Percentiles rank a stretch among this genome's conserved stretches.
Evolutionary conservation across 1,140 invertebrate genomes (phyloP).

Genomic region (Dermatophagoides farinae): DNA sequence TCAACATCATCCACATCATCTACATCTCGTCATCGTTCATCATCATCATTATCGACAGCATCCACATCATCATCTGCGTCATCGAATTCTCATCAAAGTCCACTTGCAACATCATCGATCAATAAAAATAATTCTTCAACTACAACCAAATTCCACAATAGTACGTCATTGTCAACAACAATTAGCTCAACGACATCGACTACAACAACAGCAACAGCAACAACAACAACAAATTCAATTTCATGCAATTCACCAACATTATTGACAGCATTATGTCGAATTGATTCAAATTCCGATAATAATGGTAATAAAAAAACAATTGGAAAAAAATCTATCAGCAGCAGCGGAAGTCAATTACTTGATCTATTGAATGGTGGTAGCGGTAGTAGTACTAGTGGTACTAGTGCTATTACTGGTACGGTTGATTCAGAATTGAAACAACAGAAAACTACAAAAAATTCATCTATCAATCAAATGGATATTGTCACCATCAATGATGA

Average conservation of each 20-base stretch:
- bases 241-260: background rate
- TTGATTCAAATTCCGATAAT: background rate
- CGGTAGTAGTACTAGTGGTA: too few relatives aligned
- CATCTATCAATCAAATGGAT: too few relatives aligned
- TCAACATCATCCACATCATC: background rate
- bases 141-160: background rate
- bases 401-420: too few relatives aligned
- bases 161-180: background rate
- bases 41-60: background rate
- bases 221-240: too few relatives aligned
- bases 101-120: background rate
- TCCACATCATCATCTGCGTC: background rate
- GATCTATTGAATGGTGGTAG: too few relatives aligned
- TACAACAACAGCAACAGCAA: background rate
- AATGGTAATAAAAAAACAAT: too few relatives aligned
- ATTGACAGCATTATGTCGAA: too few relatives aligned
- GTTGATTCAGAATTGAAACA: too few relatives aligned
- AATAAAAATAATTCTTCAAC: background rate
- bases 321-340: too few relatives aligned
- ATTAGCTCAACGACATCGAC: background rate
- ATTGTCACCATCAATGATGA: too few relatives aligned
- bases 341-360: too few relatives aligned
- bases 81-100: background rate
- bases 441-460: too few relatives aligned
- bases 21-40: background rate